Conservation (phyloP, 2,797 vertebrate species). For the Helarctos malayanus region DNA sequence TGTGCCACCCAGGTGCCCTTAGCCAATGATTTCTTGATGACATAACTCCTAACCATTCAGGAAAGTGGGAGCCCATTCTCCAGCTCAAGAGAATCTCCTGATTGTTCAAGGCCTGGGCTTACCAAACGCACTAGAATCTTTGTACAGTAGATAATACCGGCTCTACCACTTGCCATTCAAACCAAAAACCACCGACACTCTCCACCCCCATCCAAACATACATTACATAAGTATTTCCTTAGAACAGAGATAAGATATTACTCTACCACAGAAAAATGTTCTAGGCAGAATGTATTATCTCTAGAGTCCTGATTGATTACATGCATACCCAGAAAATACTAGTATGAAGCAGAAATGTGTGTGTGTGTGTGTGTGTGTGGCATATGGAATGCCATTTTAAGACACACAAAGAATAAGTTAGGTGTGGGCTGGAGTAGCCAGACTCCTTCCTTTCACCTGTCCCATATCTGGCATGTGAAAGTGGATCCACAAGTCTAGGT, state of each 20-base stretch:
- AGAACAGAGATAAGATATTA: neutral
- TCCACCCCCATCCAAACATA: neutral
- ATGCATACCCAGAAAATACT: neutral
- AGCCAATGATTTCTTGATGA: neutral
- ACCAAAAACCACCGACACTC: neutral
- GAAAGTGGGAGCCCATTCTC: neutral
- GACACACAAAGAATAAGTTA: neutral
- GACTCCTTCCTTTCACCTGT: neutral
- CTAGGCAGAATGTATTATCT: neutral
- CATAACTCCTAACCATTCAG: neutral
- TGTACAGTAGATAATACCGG: neutral
- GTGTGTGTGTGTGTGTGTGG: no score
- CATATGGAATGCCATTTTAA: slow-evolving; percentile 2
- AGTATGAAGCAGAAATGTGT: neutral
- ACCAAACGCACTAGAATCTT: slow-evolving; percentile 4
- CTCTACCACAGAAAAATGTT: neutral
- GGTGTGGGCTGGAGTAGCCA: neutral
- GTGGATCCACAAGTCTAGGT: neutral
- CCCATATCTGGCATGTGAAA: neutral
- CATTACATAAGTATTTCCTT: neutral
- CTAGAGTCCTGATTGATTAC: neutral
- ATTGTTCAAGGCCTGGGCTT: slow-evolving; percentile 21
- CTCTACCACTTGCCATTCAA: neutral
- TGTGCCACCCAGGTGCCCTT: neutral
- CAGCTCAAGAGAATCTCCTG: neutral